Evolutionary conservation across 2,113 vertebrate species (phyloP).

Genomic region (Centropristis striata): DNA sequence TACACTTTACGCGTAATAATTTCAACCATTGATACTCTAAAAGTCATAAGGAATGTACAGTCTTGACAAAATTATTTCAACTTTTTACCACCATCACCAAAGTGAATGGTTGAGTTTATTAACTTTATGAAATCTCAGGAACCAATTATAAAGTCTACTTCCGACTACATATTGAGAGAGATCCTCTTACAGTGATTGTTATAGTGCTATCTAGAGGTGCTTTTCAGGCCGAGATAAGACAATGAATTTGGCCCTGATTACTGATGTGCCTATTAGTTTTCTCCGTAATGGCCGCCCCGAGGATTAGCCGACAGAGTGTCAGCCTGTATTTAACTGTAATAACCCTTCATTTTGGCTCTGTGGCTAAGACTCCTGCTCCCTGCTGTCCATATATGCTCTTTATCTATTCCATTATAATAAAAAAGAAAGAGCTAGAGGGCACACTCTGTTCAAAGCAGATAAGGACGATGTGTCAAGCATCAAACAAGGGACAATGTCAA

Average conservation of each 20-base stretch:
- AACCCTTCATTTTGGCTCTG: constrained; percentile 69
- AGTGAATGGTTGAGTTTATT: constrained; percentile 7
- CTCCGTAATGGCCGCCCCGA: constrained; percentile 54
- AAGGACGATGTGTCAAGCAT: constrained; percentile 28
- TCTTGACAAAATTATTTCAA: not conserved
- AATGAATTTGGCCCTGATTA: constrained; percentile 64
- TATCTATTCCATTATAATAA: constrained; percentile 61
- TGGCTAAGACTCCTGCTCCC: constrained; percentile 51
- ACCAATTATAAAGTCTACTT: constrained; percentile 7
- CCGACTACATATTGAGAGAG: constrained; percentile 2
- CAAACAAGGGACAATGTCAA: constrained; percentile 45
- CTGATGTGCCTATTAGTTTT: constrained; percentile 64
- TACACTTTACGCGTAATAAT: not conserved
- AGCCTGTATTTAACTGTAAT: constrained; percentile 73
- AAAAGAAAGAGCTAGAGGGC: constrained; percentile 44
- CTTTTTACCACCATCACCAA: not conserved
- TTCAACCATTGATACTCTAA: not conserved
- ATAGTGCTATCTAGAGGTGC: constrained; percentile 43
- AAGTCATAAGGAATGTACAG: not conserved
- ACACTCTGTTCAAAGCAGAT: constrained; percentile 39
- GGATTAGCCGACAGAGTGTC: constrained; percentile 69
- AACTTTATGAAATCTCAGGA: not conserved
- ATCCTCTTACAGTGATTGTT: constrained; percentile 38
- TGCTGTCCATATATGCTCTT: constrained; percentile 41
- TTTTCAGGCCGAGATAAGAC: constrained; percentile 48